Conservation (phyloP, 1,140 invertebrate species). For the Drosophila ironensis region DNA sequence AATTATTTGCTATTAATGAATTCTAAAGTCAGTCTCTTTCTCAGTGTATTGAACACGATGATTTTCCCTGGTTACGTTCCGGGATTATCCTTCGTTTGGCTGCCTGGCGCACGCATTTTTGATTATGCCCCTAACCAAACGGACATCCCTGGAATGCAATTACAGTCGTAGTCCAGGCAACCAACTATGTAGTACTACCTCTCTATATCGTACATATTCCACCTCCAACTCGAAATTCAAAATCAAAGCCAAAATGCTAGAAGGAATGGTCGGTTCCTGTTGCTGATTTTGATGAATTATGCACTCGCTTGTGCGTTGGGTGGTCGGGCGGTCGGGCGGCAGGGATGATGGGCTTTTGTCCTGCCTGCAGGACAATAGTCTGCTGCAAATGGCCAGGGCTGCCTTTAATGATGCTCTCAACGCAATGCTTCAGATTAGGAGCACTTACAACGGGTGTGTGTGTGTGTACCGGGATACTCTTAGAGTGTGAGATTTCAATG, state of each 20-base stretch:
- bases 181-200: conserved; percentile 20
- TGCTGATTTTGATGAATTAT: conserved; percentile 79
- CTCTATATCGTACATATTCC: neutral
- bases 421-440: conserved; percentile 54
- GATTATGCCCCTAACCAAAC: conserved; percentile 50
- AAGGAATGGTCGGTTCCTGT: conserved; percentile 53
- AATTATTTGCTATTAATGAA: too few species aligned
- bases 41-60: conserved; percentile 16
- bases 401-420: conserved; percentile 74
- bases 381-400: conserved; percentile 42
- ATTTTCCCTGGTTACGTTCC: conserved; percentile 45
- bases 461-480: neutral
- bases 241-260: conserved; percentile 26
- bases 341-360: too few species aligned
- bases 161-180: conserved; percentile 48
- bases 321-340: conserved; percentile 1
- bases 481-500: neutral
- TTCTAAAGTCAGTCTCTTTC: too few species aligned
- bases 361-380: conserved; percentile 26
- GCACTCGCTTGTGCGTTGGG: conserved; percentile 38
- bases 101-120: conserved; percentile 67
- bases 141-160: conserved; percentile 45
- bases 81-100: conserved; percentile 48
- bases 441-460: conserved; percentile 17
- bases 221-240: neutral